Evolutionary conservation across 2,888 invertebrate species (phyloP).

Genomic region (Plebejus melissa): DNA sequence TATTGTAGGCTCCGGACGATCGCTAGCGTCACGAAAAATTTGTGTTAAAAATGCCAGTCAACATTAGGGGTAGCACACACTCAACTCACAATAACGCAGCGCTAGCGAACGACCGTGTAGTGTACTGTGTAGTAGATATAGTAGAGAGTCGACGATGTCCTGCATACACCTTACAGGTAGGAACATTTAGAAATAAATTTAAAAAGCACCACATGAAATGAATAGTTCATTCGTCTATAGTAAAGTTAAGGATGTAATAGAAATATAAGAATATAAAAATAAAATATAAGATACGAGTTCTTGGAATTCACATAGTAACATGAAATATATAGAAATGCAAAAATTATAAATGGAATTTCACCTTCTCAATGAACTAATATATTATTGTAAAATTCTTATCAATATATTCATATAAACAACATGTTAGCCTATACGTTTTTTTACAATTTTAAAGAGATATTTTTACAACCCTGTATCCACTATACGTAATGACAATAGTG

Average conservation of each 20-base stretch:
- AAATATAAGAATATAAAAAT: conserved; percentile 48
- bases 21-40: neutral
- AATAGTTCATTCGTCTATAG: conserved; percentile 28
- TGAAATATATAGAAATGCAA: conserved; percentile 47
- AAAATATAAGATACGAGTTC: conserved; percentile 48
- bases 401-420: conserved; percentile 75
- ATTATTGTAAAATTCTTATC: conserved; percentile 65
- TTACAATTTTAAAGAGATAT: conserved; percentile 74
- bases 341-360: conserved; percentile 59
- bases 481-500: conserved; percentile 70
- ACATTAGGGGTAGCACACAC: neutral
- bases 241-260: conserved; percentile 37
- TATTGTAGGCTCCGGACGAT: neutral
- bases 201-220: conserved; percentile 37
- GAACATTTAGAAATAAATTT: conserved; percentile 25
- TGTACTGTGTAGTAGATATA: neutral
- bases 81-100: neutral
- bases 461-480: conserved; percentile 79
- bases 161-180: conserved; percentile 28
- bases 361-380: conserved; percentile 60
- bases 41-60: neutral
- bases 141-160: conserved; percentile 28
- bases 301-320: conserved; percentile 39
- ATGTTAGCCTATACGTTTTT: conserved; percentile 64
- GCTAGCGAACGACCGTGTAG: neutral